Percentiles rank a stretch among this genome's conserved stretches.
Conservation (phyloP, 2,113 vertebrate species). For the Sylvia atricapilla region DNA sequence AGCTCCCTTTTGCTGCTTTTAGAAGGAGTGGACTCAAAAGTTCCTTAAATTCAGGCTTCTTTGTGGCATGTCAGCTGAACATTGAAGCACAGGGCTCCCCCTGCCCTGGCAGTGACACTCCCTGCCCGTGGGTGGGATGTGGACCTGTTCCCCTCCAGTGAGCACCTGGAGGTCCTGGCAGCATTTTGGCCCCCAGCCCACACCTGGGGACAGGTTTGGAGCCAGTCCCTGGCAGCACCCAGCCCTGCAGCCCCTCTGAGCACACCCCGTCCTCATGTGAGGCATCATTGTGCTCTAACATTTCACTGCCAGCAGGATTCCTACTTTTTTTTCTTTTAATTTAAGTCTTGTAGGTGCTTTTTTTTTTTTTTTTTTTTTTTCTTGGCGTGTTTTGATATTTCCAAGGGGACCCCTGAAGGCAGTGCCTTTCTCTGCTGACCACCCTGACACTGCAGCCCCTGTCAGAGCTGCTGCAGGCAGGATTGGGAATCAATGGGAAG, state of each 20-base stretch:
- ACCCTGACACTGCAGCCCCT: constrained; percentile 10
- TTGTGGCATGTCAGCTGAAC: too few relatives aligned
- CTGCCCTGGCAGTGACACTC: not conserved
- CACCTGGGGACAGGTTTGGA: accelerated
- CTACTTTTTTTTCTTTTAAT: not conserved
- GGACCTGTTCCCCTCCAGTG: not conserved
- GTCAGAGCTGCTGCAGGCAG: not conserved
- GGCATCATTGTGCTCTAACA: not conserved
- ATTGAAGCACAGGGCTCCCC: accelerated
- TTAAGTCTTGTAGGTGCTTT: not conserved
- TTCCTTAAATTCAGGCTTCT: not conserved
- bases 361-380: not conserved
- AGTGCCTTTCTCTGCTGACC: constrained; percentile 31
- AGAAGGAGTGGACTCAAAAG: accelerated
- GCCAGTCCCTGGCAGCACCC: not conserved
- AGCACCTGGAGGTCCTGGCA: not conserved
- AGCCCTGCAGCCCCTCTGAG: not conserved
- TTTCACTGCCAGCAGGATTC: not conserved
- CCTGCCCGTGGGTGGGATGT: accelerated
- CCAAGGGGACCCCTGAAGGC: not conserved
- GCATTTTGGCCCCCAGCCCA: not conserved
- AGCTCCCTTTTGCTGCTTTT: not conserved
- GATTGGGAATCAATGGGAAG: not conserved
- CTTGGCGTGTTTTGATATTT: not conserved
- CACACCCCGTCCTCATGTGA: not conserved